phyloP scores from a whole-genome alignment of 2,797 vertebrate species.

The Allobates femoralis region DNA sequence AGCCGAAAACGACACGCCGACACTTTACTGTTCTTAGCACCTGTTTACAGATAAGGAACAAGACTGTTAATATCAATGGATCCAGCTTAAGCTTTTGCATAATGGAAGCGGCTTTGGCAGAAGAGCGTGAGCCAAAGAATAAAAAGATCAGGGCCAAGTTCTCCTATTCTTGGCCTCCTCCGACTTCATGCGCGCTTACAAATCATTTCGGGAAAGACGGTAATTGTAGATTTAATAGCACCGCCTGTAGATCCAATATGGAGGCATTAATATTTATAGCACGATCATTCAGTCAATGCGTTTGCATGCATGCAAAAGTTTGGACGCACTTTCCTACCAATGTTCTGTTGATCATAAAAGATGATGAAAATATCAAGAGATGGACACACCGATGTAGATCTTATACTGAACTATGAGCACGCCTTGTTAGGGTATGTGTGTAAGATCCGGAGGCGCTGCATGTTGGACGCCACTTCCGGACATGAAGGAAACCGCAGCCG shows the following conservation, averaged over 20 bases:
- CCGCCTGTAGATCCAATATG: neutral
- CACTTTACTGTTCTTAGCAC: slow-evolving; percentile 69
- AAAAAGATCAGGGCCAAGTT: slow-evolving; percentile 13
- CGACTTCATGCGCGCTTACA: neutral
- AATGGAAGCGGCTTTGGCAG: slow-evolving; percentile 27
- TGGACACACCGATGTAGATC: no score
- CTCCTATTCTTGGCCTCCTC: slow-evolving; percentile 15
- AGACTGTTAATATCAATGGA: slow-evolving; percentile 61
- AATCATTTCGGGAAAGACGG: neutral
- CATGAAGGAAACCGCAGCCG: no score
- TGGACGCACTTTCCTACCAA: no score
- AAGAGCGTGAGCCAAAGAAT: neutral
- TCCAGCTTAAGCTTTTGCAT: slow-evolving; percentile 45
- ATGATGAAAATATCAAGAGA: no score
- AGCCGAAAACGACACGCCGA: slow-evolving; percentile 72
- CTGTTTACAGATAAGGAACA: slow-evolving; percentile 58
- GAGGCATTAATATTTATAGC: no score
- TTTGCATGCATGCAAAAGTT: no score
- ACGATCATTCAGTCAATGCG: no score
- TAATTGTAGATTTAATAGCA: neutral
- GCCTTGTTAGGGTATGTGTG: no score
- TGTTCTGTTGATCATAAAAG: no score
- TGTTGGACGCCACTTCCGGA: no score
- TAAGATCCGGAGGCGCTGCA: no score
- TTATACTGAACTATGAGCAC: no score